Base-by-base conservation (phyloP, 2,888 invertebrate species). In the Ramazzottius varieornatus region DNA sequence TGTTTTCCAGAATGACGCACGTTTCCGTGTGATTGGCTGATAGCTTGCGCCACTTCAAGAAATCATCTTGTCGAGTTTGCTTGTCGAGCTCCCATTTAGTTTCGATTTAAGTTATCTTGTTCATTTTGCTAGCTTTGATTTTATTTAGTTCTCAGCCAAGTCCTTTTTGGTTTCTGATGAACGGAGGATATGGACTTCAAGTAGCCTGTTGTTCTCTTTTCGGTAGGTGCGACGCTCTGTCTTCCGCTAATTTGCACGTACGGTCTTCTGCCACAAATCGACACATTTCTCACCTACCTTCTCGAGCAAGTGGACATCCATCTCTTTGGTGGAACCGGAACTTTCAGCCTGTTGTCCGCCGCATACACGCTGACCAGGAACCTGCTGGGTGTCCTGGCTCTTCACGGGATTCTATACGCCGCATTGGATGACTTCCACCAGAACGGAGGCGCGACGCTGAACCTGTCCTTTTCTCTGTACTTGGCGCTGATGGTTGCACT, bases 211-310 rank as follows among this genome's bases (percentile, higher is more conserved):
- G n/a, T n/a, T n/a, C n/a, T n/a, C n/a, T n/a, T n/a, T n/a, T n/a
- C n/a, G n/a, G n/a, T n/a, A n/a, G n/a, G n/a, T 54, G 29, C 92
- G 71, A 78, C 98, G 63, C 78, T 98, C 63, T 85, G 86, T 75
- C 90, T 96, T 75, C 98, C 98, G 0, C 73, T 96, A 64, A 83
- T 92, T 33, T 96, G 96, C 77, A 93, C 91, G 63, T 79, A 96
- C 68, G 98, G 98, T 1, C 79, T 98, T 63, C 87, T 98, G 73
- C 98, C 98, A 1, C 98, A 82, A 73, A 86, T 96, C 66, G 94
- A 93, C 74, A 98, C 98, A 0, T 93, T 96, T 75, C 76, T 86
- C 8, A 89, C 93, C 86, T 96, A 94, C 76, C 78, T 91, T n/a
- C 79, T 94, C 70, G 98, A 98, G 75, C 98, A 98, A 73, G 72